Evolutionary conservation across 2,113 vertebrate genomes (phyloP).

Genomic region (Bungarus multicinctus): DNA sequence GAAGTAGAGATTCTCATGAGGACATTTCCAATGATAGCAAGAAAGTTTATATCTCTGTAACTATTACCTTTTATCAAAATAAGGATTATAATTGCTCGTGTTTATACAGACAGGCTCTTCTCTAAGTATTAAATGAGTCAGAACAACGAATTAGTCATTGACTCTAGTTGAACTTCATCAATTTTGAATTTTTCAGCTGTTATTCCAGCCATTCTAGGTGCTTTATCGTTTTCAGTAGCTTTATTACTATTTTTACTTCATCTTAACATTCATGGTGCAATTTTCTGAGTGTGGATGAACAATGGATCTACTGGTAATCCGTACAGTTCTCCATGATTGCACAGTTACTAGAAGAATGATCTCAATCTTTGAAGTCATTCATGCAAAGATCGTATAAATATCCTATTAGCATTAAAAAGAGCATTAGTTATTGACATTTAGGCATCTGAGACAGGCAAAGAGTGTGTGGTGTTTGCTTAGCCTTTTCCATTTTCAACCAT

Average conservation of each 20-base stretch:
- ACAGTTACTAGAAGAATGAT: background rate
- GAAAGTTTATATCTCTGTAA: background rate
- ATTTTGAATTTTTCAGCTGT: background rate
- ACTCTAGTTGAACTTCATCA: background rate
- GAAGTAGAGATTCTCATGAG: background rate
- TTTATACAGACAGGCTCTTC: background rate
- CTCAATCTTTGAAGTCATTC: background rate
- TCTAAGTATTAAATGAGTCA: background rate
- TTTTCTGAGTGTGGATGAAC: background rate
- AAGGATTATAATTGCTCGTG: background rate
- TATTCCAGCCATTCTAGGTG: background rate
- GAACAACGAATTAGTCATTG: background rate
- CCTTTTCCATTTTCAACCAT: background rate
- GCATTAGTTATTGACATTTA: background rate
- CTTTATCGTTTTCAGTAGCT: background rate
- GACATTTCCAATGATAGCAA: background rate
- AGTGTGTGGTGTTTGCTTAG: background rate
- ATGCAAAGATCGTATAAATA: background rate
- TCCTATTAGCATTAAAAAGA: background rate
- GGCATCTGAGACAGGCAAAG: background rate
- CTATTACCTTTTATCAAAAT: background rate
- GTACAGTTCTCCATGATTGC: background rate
- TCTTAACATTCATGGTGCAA: background rate
- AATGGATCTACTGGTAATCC: background rate
- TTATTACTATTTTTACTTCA: background rate